Conservation (phyloP, 2,888 invertebrate species). For the Bellardia pandia region DNA sequence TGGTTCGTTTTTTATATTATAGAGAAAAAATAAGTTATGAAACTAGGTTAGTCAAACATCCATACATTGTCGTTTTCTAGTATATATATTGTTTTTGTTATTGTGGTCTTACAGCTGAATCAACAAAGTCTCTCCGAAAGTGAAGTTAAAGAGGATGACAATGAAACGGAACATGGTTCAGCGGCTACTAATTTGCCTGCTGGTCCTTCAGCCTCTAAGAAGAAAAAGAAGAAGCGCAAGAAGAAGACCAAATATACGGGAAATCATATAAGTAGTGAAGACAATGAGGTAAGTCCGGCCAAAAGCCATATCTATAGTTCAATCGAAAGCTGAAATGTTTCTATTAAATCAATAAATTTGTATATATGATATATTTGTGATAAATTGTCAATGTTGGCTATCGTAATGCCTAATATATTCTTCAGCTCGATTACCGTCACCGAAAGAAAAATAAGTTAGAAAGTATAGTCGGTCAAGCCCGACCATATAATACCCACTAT, state of each 20-base stretch:
- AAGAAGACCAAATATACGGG: slow-evolving; percentile 85
- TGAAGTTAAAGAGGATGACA: slow-evolving; percentile 89
- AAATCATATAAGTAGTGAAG: slow-evolving; percentile 86
- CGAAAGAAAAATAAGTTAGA: no score
- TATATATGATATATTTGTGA: no score
- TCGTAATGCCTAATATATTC: no score
- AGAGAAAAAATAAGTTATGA: slow-evolving; percentile 54
- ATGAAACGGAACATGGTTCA: slow-evolving; percentile 86
- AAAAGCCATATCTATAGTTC: no score
- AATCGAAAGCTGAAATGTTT: no score
- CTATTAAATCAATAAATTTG: no score
- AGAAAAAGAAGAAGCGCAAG: slow-evolving; percentile 88
- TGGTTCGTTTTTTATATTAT: slow-evolving; percentile 34
- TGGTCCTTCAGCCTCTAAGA: slow-evolving; percentile 85
- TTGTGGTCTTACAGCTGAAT: slow-evolving; percentile 85
- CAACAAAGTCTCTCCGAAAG: slow-evolving; percentile 88
- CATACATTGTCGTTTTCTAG: slow-evolving; percentile 13
- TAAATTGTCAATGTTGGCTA: no score
- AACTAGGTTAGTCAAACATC: slow-evolving; percentile 59
- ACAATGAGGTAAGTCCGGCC: slow-evolving; percentile 85
- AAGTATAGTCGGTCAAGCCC: no score
- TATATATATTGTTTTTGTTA: neutral
- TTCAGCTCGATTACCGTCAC: no score
- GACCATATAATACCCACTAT: no score
- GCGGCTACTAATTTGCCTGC: slow-evolving; percentile 84